Conservation (phyloP, 2,888 invertebrate genomes). For the Thymelicus lineola region DNA sequence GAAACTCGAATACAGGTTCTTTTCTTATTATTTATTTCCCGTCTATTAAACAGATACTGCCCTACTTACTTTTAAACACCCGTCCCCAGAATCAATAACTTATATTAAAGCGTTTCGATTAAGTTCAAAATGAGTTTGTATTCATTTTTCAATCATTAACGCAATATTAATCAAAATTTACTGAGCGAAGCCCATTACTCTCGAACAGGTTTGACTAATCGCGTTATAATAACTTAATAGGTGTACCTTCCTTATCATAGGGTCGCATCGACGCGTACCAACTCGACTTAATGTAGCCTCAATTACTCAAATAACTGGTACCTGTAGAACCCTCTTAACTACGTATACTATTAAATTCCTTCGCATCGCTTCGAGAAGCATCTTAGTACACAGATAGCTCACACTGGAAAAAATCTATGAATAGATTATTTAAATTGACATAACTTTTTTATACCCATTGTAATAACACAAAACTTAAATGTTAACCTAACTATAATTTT, state of each 20-base stretch:
- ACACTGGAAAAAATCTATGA: no score
- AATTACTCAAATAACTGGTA: neutral
- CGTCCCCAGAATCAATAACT: neutral
- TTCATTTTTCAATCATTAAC: conserved; percentile 5
- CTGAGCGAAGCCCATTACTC: conserved; percentile 9
- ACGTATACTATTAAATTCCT: no score
- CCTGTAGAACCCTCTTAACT: no score
- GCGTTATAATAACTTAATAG: conserved; percentile 28
- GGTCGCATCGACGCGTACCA: neutral
- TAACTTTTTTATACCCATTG: no score
- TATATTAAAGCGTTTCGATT: neutral
- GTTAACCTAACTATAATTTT: no score
- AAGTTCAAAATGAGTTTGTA: conserved; percentile 3
- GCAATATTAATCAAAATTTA: conserved; percentile 11
- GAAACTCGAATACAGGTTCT: no score
- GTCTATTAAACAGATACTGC: no score
- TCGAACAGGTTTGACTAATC: conserved; percentile 22
- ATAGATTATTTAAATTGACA: no score
- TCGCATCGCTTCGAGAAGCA: no score
- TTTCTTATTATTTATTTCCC: no score
- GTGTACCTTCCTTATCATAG: neutral
- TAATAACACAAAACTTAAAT: no score
- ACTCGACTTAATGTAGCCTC: neutral
- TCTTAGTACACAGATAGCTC: no score
- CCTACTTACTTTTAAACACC: neutral